These are phyloP conservation scores for Leucopsar rothschildi DNA, from an alignment of 2,113 vertebrate species.

Conservation along the genomic window DNA sequence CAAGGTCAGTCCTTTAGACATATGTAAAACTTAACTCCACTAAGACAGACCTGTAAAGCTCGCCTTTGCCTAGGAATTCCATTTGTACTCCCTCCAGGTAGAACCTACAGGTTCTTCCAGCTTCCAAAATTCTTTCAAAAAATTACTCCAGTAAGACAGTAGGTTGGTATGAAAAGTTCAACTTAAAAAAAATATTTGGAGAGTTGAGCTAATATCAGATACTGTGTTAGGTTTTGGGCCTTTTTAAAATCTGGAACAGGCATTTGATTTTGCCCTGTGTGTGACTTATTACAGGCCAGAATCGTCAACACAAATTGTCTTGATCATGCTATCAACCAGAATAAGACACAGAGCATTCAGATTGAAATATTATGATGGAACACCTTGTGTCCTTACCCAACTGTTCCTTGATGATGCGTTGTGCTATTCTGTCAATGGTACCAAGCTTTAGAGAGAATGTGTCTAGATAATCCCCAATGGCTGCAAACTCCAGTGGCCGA, in stretches of 20 bases:
- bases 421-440: conserved; percentile 95
- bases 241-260: not conserved
- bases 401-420: conserved; percentile 96
- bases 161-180: not conserved
- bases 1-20: not conserved
- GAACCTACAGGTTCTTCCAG: not conserved
- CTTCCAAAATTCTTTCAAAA: not conserved
- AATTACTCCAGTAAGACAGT: not conserved
- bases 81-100: not conserved
- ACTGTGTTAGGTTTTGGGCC: not conserved
- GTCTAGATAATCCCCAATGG: conserved; percentile 92
- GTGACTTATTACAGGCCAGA: not conserved
- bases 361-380: not conserved
- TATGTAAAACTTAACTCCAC: not conserved
- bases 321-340: not conserved
- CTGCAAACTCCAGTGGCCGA: conserved; percentile 87
- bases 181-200: not conserved
- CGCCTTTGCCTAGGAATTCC: not conserved
- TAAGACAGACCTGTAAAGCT: not conserved
- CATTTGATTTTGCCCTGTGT: not conserved
- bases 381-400: conserved; percentile 75
- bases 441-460: conserved; percentile 93
- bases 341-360: not conserved
- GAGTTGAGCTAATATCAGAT: not conserved
- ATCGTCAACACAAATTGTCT: not conserved